Evolutionary conservation across 2,797 vertebrate genomes (phyloP).

Genomic region (Tragopan temminckii): DNA sequence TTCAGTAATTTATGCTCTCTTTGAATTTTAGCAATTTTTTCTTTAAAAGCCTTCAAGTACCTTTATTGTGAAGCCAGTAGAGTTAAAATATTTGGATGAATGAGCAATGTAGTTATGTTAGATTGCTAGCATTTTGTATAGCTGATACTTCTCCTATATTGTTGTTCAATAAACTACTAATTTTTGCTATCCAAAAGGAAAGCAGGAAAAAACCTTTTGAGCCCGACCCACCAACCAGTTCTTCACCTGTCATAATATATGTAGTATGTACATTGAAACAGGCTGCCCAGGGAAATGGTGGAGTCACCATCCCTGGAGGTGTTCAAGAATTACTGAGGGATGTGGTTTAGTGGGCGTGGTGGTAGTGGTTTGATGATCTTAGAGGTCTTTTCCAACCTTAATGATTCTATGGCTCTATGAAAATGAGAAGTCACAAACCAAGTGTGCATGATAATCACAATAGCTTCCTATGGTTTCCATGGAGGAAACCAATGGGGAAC

Average conservation of each 20-base stretch:
- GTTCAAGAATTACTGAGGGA: too few relatives aligned
- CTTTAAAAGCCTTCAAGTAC: constrained; percentile 50
- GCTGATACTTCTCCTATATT: not conserved
- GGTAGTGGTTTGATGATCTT: too few relatives aligned
- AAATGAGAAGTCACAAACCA: not conserved
- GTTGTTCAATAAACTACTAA: not conserved
- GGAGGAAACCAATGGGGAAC: too few relatives aligned
- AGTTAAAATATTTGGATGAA: constrained; percentile 43
- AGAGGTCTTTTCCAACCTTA: too few relatives aligned
- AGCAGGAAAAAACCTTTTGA: not conserved
- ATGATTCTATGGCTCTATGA: not conserved
- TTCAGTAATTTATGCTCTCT: constrained; percentile 51
- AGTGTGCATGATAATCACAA: not conserved
- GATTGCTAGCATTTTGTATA: not conserved
- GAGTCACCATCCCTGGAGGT: too few relatives aligned
- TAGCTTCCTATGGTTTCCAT: not conserved
- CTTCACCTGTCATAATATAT: not conserved
- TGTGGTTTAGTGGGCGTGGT: too few relatives aligned
- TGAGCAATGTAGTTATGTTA: constrained; percentile 31
- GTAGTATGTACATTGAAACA: not conserved
- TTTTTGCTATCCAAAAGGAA: not conserved
- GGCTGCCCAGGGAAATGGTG: too few relatives aligned
- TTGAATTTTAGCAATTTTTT: constrained; percentile 46
- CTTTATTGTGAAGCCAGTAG: constrained; percentile 19
- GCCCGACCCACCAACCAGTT: not conserved